Percentiles rank a stretch among this genome's conserved stretches.
These are phyloP conservation scores for Phoenicopterus ruber DNA, from an alignment of 2,113 vertebrate species.

Conservation along the genomic window DNA sequence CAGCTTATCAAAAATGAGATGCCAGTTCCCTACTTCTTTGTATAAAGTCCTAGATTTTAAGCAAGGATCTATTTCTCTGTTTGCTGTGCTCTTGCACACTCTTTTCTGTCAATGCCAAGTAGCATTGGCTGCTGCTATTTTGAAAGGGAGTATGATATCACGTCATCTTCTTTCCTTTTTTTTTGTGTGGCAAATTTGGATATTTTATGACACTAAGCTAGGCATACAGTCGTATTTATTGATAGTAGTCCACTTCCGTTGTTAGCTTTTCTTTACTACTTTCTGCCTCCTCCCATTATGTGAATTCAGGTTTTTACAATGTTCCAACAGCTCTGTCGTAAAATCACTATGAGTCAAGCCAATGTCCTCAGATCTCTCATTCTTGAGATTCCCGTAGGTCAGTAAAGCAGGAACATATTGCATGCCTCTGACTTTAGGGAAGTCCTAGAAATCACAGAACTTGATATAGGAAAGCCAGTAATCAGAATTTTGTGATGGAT, in stretches of 20 bases:
- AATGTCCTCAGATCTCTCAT: background rate
- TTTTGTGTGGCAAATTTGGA: background rate
- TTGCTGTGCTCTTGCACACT: background rate
- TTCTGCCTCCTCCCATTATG: background rate
- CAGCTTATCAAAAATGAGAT: background rate
- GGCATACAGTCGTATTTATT: background rate
- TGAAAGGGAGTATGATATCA: background rate
- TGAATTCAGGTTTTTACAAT: background rate
- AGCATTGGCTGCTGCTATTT: background rate
- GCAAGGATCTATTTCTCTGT: background rate
- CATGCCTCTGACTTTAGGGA: background rate
- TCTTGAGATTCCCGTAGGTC: slow-evolving; percentile 1
- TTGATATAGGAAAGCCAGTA: background rate
- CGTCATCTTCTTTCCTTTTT: background rate
- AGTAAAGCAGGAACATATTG: background rate
- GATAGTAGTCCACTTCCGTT: background rate
- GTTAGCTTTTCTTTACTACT: background rate
- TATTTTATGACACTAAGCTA: background rate
- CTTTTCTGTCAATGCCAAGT: background rate
- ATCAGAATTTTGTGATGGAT: background rate
- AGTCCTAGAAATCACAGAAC: background rate
- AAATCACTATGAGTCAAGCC: background rate
- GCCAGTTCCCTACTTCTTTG: background rate
- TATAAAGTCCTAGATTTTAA: background rate
- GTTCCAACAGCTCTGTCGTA: background rate